These are phyloP conservation scores for Blennius ocellaris DNA, from an alignment of 2,113 vertebrate genomes.

Conservation along the genomic window DNA sequence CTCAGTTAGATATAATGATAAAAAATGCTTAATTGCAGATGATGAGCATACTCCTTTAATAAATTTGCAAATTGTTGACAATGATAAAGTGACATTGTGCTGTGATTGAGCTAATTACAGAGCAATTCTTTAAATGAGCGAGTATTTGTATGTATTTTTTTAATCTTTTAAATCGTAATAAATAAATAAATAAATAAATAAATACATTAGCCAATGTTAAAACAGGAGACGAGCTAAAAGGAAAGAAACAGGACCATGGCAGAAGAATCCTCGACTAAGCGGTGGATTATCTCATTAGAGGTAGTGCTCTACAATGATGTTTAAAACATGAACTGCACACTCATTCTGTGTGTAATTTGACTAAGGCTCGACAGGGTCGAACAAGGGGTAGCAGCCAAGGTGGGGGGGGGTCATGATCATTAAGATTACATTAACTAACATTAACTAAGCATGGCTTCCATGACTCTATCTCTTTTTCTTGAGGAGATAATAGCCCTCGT, in stretches of 20 bases:
- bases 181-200: constrained; percentile 7
- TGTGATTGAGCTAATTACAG: too few relatives aligned
- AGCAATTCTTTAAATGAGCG: too few relatives aligned
- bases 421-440: constrained; percentile 62
- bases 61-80: too few relatives aligned
- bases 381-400: constrained; percentile 53
- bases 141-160: not conserved
- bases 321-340: constrained; percentile 82
- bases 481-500: constrained; percentile 9
- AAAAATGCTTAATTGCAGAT: too few relatives aligned
- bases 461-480: constrained; percentile 18
- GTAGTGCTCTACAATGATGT: constrained; percentile 68
- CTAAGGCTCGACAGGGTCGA: constrained; percentile 59
- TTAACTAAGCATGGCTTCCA: constrained; percentile 37
- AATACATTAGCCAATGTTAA: constrained; percentile 57
- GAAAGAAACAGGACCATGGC: constrained; percentile 21
- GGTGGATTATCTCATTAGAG: constrained; percentile 79
- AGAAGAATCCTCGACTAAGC: constrained; percentile 75
- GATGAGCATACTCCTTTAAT: too few relatives aligned
- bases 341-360: constrained; percentile 75
- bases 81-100: too few relatives aligned
- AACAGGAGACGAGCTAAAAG: constrained; percentile 47
- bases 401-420: constrained; percentile 54
- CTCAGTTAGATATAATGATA: too few relatives aligned
- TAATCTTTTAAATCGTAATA: not conserved